Evolutionary conservation across 1,140 invertebrate species (phyloP), one percentile per base, ranked within the genome.

Genomic region (Zaprionus capensis): DNA sequence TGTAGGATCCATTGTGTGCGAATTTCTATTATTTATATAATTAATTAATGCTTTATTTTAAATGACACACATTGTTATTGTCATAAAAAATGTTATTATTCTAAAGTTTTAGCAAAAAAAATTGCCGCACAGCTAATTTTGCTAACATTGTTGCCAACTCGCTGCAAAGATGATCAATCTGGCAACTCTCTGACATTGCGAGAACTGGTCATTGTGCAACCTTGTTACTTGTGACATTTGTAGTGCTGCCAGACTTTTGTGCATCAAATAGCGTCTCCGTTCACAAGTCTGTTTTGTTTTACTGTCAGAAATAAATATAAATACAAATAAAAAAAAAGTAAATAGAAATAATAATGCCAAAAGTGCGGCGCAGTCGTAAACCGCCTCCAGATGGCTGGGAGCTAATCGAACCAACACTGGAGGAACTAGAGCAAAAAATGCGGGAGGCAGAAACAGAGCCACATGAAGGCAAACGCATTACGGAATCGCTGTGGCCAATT

Each of bases 341-440:
- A 24, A 51, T 51, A 14, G 0, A 24, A 51, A 51, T 24, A 73
- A 78, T 70, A 70, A 99, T 99, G 98, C 98, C 98, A 0, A 99
- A 99, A 95, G 97, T 99, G 44, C 94, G 97, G 62, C 94, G 98
- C 92, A 98, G 97, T 84, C 96, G 96, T 73, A 99, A 99, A 93
- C 94, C 97, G 22, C 98, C 99, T 20, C 99, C 99, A 69, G 99
- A 99, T 93, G 99, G 99, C 61, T 99, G 99, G 99, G 99, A 99
- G 93, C 93, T 99, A 1, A 99, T 99, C 76, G 99, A 99, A 94
- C 98, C 98, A 9, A 99, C 99, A 0, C 94, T 99, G 11, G 99
- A 99, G 92, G 98, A 99, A 94, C 94, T 99, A 56, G 99, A 99
- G 92, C 96, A 98, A 81, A 99, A 99, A 95, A 99, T 99, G 99